A percentile compares a stretch with the other conserved stretches of the same genome.
These are phyloP conservation scores for Drosophila neocordata DNA, from an alignment of 1,140 invertebrate species.

Conservation along the genomic window DNA sequence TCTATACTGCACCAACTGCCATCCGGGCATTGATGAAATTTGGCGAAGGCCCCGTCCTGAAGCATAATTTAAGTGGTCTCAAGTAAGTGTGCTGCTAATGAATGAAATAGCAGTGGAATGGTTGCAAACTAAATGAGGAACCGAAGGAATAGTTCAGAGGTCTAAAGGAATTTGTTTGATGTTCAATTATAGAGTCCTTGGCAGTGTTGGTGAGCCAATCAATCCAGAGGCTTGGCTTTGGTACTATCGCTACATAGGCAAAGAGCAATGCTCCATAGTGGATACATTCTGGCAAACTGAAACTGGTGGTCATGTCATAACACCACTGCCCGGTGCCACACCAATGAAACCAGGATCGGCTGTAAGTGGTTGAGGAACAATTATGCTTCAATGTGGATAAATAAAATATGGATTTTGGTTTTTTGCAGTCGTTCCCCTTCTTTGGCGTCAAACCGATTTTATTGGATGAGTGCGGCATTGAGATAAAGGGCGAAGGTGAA, in stretches of 20 bases:
- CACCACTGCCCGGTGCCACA: slow-evolving; percentile 96
- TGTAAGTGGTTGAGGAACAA: slow-evolving; percentile 85
- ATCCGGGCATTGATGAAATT: slow-evolving; percentile 98
- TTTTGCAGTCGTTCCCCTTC: slow-evolving; percentile 94
- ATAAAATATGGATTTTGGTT: not conserved
- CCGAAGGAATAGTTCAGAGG: not conserved
- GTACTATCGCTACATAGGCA: slow-evolving; percentile 95
- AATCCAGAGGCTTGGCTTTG: slow-evolving; percentile 99
- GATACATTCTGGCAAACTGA: slow-evolving; percentile 99
- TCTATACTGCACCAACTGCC: slow-evolving; percentile 99
- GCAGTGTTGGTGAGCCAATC: slow-evolving; percentile 98
- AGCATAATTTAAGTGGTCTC: slow-evolving; percentile 84
- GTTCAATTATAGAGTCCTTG: slow-evolving; percentile 87
- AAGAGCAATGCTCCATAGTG: slow-evolving; percentile 92
- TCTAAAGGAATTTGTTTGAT: not conserved
- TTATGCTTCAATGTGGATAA: not conserved
- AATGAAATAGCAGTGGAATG: too few species aligned
- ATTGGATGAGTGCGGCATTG: slow-evolving; percentile 93
- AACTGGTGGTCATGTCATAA: slow-evolving; percentile 97
- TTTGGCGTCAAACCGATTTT: slow-evolving; percentile 96
- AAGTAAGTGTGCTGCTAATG: slow-evolving; percentile 82
- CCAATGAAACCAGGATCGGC: slow-evolving; percentile 98
- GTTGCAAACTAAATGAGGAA: too few species aligned
- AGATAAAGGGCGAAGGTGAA: slow-evolving; percentile 94
- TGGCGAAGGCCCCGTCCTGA: slow-evolving; percentile 90